Base-by-base conservation (phyloP, 2,888 invertebrate species). In the Xestia sexstrigata region DNA sequence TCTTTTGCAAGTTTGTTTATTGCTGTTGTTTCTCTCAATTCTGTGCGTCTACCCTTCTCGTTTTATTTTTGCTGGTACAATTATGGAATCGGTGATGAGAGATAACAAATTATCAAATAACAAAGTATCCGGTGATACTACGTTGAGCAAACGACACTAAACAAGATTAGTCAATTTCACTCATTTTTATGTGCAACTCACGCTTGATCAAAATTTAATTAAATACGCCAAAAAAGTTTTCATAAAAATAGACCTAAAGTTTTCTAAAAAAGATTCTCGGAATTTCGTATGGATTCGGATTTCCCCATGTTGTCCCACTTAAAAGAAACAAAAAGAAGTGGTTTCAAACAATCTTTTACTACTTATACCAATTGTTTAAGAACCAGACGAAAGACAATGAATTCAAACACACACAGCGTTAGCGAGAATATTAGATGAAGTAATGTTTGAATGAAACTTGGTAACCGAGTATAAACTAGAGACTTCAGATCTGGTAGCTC, bases 401-500 rank as follows among this genome's bases (percentile, higher is more conserved):
- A 74, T 52, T 52, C 49, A 58, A 47, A 76, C 49, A 49, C 49
- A 70, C 15, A 52, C 62, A 79, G 63, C 62, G 67, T 82, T 60
- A 73, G 30, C 52, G 49, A 49, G 60, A 85, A 76, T 79, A 76
- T 86, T 78, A 79, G 65, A 80, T 74, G 70, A 87, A 87, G 79
- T 84, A 85, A 82, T 86, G 89, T 90, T 89, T 89, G 85, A 90
- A 90, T 86, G 84, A 82, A 92, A 90, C 87, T 91, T 84, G 79
- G 85, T 90, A 91, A 93, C 91, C 89, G 83, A 83, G 89, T 90
- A 87, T 87, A 90, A 91, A 91, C 91, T 89, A 77, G 86, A 83
- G 86, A 85, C 88, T 89, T 87, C 82, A 87, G 82, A 78, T 87
- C 76, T 66, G 68, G 71, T 90, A 90, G 92, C 91, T 90, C 88